Conservation (phyloP, 2,113 vertebrate genomes). For the Rhinolophus sinicus region DNA sequence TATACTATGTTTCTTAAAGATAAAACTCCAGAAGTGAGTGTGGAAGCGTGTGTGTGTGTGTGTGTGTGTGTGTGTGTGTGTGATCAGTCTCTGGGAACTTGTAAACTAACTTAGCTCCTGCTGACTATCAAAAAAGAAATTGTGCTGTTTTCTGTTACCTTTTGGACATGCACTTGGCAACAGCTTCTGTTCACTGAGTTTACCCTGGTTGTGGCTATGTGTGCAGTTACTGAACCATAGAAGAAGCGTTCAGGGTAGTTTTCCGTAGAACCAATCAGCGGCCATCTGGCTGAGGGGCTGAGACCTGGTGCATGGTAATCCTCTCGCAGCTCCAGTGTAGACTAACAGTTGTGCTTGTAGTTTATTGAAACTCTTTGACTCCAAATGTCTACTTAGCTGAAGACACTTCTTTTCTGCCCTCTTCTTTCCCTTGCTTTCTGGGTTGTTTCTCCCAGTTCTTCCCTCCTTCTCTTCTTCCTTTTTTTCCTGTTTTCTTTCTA, state of each 20-base stretch:
- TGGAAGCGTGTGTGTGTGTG: neutral
- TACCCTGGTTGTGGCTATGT: constrained; percentile 43
- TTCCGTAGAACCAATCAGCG: constrained; percentile 54
- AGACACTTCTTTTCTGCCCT: neutral
- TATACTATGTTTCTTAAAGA: neutral
- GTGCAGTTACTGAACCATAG: neutral
- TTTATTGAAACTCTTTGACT: constrained; percentile 61
- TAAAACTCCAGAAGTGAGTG: neutral
- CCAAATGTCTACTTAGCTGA: constrained; percentile 54
- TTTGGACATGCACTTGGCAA: neutral
- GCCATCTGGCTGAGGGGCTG: constrained; percentile 55
- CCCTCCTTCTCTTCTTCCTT: neutral
- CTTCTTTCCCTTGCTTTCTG: neutral
- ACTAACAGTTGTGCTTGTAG: constrained; percentile 47
- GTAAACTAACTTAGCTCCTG: neutral
- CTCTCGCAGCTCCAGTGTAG: constrained; percentile 38
- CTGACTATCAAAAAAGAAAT: neutral
- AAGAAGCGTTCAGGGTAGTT: constrained; percentile 69
- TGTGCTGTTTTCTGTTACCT: neutral
- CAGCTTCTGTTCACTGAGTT: constrained; percentile 12
- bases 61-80: too few species aligned
- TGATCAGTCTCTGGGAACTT: neutral
- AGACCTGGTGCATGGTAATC: constrained; percentile 22
- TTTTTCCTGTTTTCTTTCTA: neutral
- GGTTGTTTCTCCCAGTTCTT: neutral